Evolutionary conservation across 1,140 invertebrate genomes (phyloP).

Genomic region (Drosophila jambulina): DNA sequence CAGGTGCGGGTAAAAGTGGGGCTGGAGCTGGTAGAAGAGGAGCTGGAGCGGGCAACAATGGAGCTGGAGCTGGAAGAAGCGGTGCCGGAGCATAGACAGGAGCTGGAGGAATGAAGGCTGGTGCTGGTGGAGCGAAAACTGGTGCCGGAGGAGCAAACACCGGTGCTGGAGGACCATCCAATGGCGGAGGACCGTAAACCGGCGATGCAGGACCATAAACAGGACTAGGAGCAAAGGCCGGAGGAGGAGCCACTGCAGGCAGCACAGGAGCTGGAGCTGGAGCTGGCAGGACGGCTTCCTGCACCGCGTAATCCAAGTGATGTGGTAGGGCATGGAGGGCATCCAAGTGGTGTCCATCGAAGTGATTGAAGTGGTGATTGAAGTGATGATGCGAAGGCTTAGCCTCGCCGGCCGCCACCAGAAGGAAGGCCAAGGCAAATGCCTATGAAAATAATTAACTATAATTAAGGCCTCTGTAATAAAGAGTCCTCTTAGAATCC

Average conservation of each 20-base stretch:
- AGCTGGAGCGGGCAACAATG: slow-evolving; percentile 21
- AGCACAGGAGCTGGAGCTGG: slow-evolving; percentile 38
- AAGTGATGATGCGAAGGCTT: slow-evolving; percentile 69
- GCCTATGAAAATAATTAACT: slow-evolving; percentile 17
- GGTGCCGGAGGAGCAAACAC: slow-evolving; percentile 33
- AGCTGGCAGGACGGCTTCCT: slow-evolving; percentile 19
- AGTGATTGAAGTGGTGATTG: slow-evolving; percentile 55
- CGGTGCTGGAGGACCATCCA: slow-evolving; percentile 10
- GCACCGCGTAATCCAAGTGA: slow-evolving; percentile 58
- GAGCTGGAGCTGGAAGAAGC: slow-evolving; percentile 7
- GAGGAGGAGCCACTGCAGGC: slow-evolving; percentile 42
- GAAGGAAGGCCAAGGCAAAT: slow-evolving; percentile 40
- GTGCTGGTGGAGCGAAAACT: slow-evolving; percentile 28
- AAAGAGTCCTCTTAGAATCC: neutral
- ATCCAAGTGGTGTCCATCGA: slow-evolving; percentile 32
- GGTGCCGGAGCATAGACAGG: slow-evolving; percentile 46
- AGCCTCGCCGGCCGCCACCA: slow-evolving; percentile 40
- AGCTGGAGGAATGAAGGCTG: slow-evolving; percentile 31
- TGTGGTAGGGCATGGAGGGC: slow-evolving; percentile 31
- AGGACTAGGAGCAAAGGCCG: slow-evolving; percentile 26
- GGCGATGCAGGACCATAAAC: slow-evolving; percentile 24
- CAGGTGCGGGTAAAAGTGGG: slow-evolving; percentile 31
- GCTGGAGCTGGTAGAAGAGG: slow-evolving; percentile 38
- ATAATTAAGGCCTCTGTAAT: too few species aligned
- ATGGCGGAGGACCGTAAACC: slow-evolving; percentile 18